Conservation (phyloP, 2,113 vertebrate species). For the Sminthopsis crassicaudata region DNA sequence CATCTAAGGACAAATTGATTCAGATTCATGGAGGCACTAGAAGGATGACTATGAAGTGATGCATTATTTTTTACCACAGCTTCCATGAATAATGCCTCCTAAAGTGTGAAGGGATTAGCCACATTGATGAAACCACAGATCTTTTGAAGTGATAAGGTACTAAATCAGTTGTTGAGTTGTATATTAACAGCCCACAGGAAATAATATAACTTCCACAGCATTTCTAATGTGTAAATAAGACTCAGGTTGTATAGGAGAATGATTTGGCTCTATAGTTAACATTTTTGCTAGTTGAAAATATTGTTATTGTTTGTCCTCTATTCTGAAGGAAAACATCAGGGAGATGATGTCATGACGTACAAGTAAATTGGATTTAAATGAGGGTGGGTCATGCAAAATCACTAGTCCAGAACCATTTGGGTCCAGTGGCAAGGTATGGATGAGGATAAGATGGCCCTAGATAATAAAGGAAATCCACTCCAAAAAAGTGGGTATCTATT, state of each 20-base stretch:
- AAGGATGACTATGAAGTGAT: neutral
- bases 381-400: no score
- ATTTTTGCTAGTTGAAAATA: conserved; percentile 29
- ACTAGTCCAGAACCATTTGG: no score
- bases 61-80: neutral
- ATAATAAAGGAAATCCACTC: neutral
- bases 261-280: conserved; percentile 5
- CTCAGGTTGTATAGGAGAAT: neutral
- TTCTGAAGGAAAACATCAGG: no score
- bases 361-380: no score
- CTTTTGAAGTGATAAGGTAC: neutral
- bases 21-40: neutral
- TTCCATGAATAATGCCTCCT: neutral
- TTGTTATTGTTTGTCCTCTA: no score
- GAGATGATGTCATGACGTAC: no score
- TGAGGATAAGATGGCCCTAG: no score
- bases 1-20: neutral
- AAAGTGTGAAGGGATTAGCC: neutral
- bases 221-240: neutral
- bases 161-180: neutral
- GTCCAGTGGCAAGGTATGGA: no score
- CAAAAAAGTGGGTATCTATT: conserved; percentile 2
- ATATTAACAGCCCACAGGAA: neutral
- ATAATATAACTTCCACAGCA: neutral
- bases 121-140: neutral